Evolutionary conservation across 2,113 vertebrate genomes (phyloP), one percentile per base, ranked within the genome.

Genomic region (Psephotus haematonotus): DNA sequence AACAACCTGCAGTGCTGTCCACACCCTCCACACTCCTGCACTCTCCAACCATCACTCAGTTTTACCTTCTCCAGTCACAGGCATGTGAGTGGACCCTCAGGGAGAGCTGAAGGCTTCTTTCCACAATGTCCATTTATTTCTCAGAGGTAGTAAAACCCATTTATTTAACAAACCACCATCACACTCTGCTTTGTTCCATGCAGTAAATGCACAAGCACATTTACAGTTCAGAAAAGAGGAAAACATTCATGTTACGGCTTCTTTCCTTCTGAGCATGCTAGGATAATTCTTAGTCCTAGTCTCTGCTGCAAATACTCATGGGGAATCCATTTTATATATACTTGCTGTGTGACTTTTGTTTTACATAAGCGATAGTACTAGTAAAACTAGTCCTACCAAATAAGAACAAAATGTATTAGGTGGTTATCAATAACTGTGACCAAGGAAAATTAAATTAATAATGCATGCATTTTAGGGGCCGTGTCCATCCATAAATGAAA

Each of bases 1-100:
- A 62, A 35, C 0, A 2, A 35, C 25, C 9, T 14, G 4, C 35
- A 43, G 3, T 0, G 6, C 27, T 19, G 27, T 19, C 35, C 41
- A 60, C 33, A 77, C n/a, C 31, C 39, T 41, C 55, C 37, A 4
- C 4, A 13, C 19, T 25, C 52, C 31, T 7, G 13, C 10, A n/a
- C 9, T 0, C 18, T 41, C 28, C n/a, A 64, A 28, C 31, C 23
- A 37, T 7, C 33, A 60, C 44, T 37, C 25, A 37, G 35, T 31
- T 74, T 12, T 9, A 19, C 68, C 31, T 50, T 28, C 23, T 37
- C 9, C 29, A 29, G 33, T 37, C 2, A 1, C 44, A 52, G 13
- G 2, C n/a, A 37, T 1, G 0, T 7, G 11, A 62, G 46, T 43
- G 23, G 25, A 47, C 33, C 19, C 41, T 62, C 19, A 13, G 10